Conservation (phyloP, 2,113 vertebrate genomes). For the Leiothrix lutea region DNA sequence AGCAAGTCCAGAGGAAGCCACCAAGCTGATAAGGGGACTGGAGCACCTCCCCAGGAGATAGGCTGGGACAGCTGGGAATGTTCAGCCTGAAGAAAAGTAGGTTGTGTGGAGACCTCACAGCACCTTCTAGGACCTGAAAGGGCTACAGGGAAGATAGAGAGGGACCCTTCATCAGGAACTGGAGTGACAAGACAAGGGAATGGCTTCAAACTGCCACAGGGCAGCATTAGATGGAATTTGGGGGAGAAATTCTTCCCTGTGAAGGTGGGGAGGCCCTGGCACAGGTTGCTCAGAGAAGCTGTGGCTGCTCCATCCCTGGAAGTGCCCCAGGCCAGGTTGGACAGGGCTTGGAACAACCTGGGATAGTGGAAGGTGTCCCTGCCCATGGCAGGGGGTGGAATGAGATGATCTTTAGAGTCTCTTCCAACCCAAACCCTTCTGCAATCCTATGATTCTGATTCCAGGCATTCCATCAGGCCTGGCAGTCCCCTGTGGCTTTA, state of each 20-base stretch:
- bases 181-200: not conserved
- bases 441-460: not conserved
- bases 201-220: not conserved
- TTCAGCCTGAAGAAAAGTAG: not conserved
- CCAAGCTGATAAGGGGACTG: not conserved
- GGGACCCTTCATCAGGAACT: not conserved
- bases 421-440: not conserved
- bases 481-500: not conserved
- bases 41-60: not conserved
- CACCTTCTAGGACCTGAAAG: not conserved
- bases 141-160: not conserved
- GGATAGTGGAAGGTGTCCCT: not conserved
- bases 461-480: not conserved
- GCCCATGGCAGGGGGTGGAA: not conserved
- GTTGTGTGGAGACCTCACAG: not conserved
- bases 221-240: accelerated
- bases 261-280: not conserved
- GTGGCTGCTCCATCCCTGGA: not conserved
- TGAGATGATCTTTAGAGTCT: too few relatives aligned
- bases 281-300: not conserved
- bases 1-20: not conserved
- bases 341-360: accelerated
- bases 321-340: not conserved
- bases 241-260: not conserved
- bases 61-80: not conserved